Evolutionary conservation across 2,888 invertebrate genomes (phyloP).

Genomic region (Nomada lathburiana): DNA sequence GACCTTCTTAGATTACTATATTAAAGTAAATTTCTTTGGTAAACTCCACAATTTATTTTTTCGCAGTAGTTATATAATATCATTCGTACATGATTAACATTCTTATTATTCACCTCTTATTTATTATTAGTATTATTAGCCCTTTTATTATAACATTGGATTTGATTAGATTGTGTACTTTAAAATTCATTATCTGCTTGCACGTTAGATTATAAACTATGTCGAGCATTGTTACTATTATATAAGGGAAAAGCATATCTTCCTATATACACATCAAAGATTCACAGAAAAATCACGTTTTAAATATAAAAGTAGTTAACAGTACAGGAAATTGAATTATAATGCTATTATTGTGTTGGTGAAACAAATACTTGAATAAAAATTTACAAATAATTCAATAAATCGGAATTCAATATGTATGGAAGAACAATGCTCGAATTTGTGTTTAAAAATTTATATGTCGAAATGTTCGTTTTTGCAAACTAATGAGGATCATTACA

Average conservation of each 20-base stretch:
- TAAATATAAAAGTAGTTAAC: constrained; percentile 23
- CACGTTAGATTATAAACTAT: constrained; percentile 67
- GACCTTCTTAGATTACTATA: neutral
- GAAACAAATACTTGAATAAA: constrained; percentile 13
- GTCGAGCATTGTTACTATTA: constrained; percentile 73
- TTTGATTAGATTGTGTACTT: constrained; percentile 56
- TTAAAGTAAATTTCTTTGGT: constrained; percentile 66
- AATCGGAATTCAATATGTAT: constrained; percentile 26
- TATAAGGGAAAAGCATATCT: constrained; percentile 73
- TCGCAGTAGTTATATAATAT: constrained; percentile 78
- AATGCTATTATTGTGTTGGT: neutral
- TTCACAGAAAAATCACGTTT: constrained; percentile 20
- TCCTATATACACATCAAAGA: constrained; percentile 12
- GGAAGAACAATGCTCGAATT: constrained; percentile 53
- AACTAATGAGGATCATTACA: constrained; percentile 62
- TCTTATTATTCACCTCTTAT: constrained; percentile 45
- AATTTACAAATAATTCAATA: constrained; percentile 16
- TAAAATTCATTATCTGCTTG: constrained; percentile 50
- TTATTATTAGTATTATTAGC: constrained; percentile 63
- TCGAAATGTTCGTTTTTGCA: constrained; percentile 39
- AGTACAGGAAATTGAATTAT: constrained; percentile 18
- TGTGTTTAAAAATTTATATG: constrained; percentile 35
- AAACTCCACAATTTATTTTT: constrained; percentile 78
- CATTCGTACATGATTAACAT: constrained; percentile 72
- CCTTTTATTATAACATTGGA: constrained; percentile 76